phyloP scores from a whole-genome alignment of 2,113 vertebrate species.

The Siniperca chuatsi region DNA sequence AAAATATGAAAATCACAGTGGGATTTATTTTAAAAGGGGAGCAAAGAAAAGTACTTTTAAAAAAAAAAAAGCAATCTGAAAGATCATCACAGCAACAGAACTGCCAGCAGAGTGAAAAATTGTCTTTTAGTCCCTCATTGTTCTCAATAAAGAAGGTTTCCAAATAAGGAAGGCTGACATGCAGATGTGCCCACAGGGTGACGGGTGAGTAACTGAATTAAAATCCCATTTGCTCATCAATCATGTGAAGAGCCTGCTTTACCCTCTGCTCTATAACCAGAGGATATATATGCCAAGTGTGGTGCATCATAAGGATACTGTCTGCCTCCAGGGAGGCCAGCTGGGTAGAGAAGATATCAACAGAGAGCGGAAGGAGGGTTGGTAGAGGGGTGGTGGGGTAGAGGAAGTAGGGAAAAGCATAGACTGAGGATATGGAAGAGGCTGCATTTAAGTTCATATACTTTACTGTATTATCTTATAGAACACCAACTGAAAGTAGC shows the following conservation, averaged over 20 bases:
- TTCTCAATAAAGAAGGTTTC: slow-evolving; percentile 63
- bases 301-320: slow-evolving; percentile 67
- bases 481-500: not conserved
- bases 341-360: slow-evolving; percentile 77
- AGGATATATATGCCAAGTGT: slow-evolving; percentile 69
- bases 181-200: slow-evolving; percentile 75
- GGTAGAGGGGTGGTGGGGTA: slow-evolving; percentile 25
- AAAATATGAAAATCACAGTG: not conserved
- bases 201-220: slow-evolving; percentile 81
- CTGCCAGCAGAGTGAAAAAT: slow-evolving; percentile 36
- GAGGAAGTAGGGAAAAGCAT: slow-evolving; percentile 29
- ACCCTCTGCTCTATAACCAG: slow-evolving; percentile 70
- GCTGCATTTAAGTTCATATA: slow-evolving; percentile 35
- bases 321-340: slow-evolving; percentile 72
- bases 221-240: slow-evolving; percentile 82
- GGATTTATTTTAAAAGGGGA: not conserved
- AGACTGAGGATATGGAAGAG: slow-evolving; percentile 19
- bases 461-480: slow-evolving; percentile 13
- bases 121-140: slow-evolving; percentile 51
- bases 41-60: not conserved
- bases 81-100: slow-evolving; percentile 41
- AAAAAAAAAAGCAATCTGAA: slow-evolving; percentile 20
- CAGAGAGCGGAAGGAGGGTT: slow-evolving; percentile 49
- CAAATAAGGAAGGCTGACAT: slow-evolving; percentile 68
- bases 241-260: slow-evolving; percentile 70